These are phyloP conservation scores for Microchirus variegatus DNA, from an alignment of 2,797 vertebrate species.

Conservation along the genomic window DNA sequence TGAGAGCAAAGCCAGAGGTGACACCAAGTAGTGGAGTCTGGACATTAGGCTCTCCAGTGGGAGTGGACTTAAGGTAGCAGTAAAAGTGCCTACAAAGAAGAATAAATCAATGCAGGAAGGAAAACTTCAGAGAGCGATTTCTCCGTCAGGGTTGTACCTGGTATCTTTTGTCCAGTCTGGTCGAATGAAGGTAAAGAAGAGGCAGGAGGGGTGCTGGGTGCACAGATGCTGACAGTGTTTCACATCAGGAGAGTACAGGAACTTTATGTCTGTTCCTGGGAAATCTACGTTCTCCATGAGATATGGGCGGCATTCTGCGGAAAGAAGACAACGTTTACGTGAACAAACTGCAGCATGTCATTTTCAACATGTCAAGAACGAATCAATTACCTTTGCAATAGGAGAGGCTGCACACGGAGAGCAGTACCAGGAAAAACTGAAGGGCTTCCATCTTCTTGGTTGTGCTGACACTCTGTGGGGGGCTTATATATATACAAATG, in stretches of 20 bases:
- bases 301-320: constrained; percentile 74
- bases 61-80: constrained; percentile 67
- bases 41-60: constrained; percentile 27
- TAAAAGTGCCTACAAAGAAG: constrained; percentile 56
- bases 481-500: too few species aligned
- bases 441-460: constrained; percentile 35
- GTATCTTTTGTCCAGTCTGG: constrained; percentile 64
- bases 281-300: constrained; percentile 79
- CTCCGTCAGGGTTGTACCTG: constrained; percentile 22
- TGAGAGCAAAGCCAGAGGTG: constrained; percentile 73
- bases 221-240: constrained; percentile 85
- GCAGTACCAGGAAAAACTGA: constrained; percentile 30
- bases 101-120: too few species aligned
- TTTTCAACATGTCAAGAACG: too few species aligned
- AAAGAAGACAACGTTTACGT: neutral
- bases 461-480: neutral
- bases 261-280: constrained; percentile 79
- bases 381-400: neutral
- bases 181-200: constrained; percentile 84
- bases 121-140: too few species aligned
- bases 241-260: constrained; percentile 75
- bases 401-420: constrained; percentile 40
- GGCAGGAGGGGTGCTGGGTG: constrained; percentile 84
- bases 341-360: too few species aligned
- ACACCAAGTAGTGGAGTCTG: constrained; percentile 18